These are phyloP conservation scores for Lamproptera curius DNA, from an alignment of 2,888 invertebrate genomes.

Conservation along the genomic window DNA sequence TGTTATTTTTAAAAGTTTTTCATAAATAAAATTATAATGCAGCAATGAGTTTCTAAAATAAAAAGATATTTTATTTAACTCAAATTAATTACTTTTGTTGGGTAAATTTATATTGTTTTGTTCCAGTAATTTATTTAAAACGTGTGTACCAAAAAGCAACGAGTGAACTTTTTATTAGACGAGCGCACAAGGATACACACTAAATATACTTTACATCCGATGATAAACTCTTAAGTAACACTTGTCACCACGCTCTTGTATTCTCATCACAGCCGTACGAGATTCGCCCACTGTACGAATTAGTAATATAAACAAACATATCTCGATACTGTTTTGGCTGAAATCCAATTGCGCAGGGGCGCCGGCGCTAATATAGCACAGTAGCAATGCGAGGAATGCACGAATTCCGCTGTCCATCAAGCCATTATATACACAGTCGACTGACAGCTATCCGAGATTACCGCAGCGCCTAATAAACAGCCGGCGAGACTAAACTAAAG, in stretches of 20 bases:
- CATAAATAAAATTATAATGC: no score
- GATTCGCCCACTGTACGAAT: slow-evolving; percentile 47
- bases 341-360: slow-evolving; percentile 61
- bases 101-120: no score
- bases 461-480: slow-evolving; percentile 15
- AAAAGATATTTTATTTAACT: no score
- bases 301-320: slow-evolving; percentile 72
- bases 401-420: slow-evolving; percentile 45
- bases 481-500: slow-evolving; percentile 2
- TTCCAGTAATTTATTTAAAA: no score
- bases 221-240: no score
- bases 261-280: slow-evolving; percentile 22
- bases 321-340: slow-evolving; percentile 46
- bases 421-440: slow-evolving; percentile 29
- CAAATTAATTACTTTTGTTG: no score
- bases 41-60: no score
- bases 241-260: neutral
- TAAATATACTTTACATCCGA: no score
- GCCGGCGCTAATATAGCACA: slow-evolving; percentile 61
- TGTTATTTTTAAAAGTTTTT: no score
- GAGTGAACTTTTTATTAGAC: no score
- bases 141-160: no score
- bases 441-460: slow-evolving; percentile 17
- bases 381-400: slow-evolving; percentile 45
- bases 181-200: no score